Base-by-base conservation (phyloP, 2,113 vertebrate genomes). In the Megaleporinus macrocephalus region DNA sequence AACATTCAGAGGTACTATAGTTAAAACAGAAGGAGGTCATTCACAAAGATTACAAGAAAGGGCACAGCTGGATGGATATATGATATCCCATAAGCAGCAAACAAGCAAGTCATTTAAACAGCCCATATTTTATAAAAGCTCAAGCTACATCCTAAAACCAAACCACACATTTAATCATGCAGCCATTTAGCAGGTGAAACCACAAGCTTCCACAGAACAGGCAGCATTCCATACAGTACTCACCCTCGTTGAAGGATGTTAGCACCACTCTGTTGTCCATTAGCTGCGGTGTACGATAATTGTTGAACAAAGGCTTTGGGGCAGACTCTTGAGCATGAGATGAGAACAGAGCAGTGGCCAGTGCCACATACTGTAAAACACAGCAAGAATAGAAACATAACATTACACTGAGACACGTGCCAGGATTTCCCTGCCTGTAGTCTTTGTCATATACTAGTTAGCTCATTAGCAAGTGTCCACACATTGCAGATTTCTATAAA, bases 241-340 rank as follows among this genome's bases (percentile, higher is more conserved):
- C 84, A 98, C 97, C 95, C 90, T 96, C 91, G 57, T 10, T 94
- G 88, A 99, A 99, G 82, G 97, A 98, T 72, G 94, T 90, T 10
- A 95, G 91, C 70, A 99, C 93, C 57, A 94, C 83, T 82, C 97
- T 93, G 87, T 95, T 93, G 0, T 94, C 94, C 0, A 93, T 81
- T 22, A 90, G 88, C 89, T 98, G 96, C 0, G 95, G 84, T 0
- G 87, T 93, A 72, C 97, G 93, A 92, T 93, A 98, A 91, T 98
- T 99, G 80, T 93, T 73, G 0, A 93, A 89, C 89, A 99, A 93
- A 78, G 94, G 91, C 71, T 91, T 72, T 15, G 93, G 91, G 27
- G 87, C 82, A 0, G 93, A 92, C 44, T 97, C 95, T 14, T 94
- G 92, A 0, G 86, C 62, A 14, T 90, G 79, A 33, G 96, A 94